These are phyloP conservation scores for Leptopilina myrica DNA, from an alignment of 2,888 invertebrate genomes.

Conservation along the genomic window DNA sequence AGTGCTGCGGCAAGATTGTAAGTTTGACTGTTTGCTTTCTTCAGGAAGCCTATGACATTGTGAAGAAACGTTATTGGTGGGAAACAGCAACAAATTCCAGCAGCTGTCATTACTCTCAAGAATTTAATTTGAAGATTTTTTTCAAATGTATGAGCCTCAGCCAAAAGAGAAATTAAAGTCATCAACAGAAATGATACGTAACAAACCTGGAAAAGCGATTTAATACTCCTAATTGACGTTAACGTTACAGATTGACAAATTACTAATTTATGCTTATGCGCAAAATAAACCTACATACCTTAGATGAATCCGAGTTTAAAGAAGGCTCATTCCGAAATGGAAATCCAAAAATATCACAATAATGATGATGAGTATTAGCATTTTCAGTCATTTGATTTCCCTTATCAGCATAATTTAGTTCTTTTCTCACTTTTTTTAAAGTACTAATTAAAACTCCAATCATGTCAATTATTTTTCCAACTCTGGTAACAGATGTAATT, in stretches of 20 bases:
- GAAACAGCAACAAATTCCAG: slow-evolving; percentile 83
- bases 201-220: slow-evolving; percentile 72
- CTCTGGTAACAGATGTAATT: slow-evolving; percentile 75
- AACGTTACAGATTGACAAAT: background rate
- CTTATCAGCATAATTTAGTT: slow-evolving; percentile 79
- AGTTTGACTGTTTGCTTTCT: slow-evolving; percentile 63
- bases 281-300: slow-evolving; percentile 24
- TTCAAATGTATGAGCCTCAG: slow-evolving; percentile 76
- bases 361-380: slow-evolving; percentile 80
- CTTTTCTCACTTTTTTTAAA: slow-evolving; percentile 80
- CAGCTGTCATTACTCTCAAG: slow-evolving; percentile 79
- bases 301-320: slow-evolving; percentile 45
- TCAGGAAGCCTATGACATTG: slow-evolving; percentile 78
- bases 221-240: no score
- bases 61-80: slow-evolving; percentile 79
- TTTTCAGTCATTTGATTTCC: slow-evolving; percentile 79
- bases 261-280: slow-evolving; percentile 9
- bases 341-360: slow-evolving; percentile 78
- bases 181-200: slow-evolving; percentile 80
- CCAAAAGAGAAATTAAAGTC: slow-evolving; percentile 77
- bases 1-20: slow-evolving; percentile 77
- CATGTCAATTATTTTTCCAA: slow-evolving; percentile 79
- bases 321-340: slow-evolving; percentile 63
- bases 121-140: slow-evolving; percentile 76
- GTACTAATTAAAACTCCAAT: slow-evolving; percentile 79